phyloP scores from a whole-genome alignment of 35 echinoderm and acorn worm genomes.

The Apostichopus japonicus region DNA sequence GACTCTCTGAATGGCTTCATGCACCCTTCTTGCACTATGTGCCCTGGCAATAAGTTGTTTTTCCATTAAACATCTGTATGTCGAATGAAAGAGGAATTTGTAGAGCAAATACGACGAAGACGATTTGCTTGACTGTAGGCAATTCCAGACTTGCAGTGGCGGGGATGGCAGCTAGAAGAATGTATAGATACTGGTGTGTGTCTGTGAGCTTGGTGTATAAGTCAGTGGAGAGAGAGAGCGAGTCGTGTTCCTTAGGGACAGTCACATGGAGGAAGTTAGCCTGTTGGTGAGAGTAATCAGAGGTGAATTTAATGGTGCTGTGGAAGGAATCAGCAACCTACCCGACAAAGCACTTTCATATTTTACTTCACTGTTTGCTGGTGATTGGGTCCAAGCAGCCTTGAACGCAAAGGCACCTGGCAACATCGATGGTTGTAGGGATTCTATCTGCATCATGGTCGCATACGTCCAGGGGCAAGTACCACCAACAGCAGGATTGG shows the following conservation, averaged over 20 bases:
- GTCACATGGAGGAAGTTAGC: too few relatives aligned
- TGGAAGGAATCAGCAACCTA: background rate
- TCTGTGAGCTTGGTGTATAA: too few relatives aligned
- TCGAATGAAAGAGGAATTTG: background rate
- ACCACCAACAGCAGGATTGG: background rate
- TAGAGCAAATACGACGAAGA: background rate
- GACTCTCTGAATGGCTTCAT: too few relatives aligned
- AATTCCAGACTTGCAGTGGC: too few relatives aligned
- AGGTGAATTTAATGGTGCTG: too few relatives aligned
- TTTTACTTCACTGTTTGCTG: background rate
- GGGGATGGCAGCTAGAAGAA: too few relatives aligned
- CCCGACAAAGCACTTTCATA: background rate
- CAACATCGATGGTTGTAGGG: background rate
- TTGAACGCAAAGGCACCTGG: background rate
- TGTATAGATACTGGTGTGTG: too few relatives aligned
- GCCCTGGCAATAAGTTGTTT: background rate
- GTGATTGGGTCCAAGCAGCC: background rate
- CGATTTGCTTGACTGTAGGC: background rate
- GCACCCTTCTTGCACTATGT: background rate
- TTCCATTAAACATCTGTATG: background rate
- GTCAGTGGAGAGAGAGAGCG: too few relatives aligned
- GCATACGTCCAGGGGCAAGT: slow-evolving; percentile 19
- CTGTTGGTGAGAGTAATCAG: background rate
- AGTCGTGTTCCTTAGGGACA: too few relatives aligned
- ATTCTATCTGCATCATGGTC: slow-evolving; percentile 25